phyloP scores from a whole-genome alignment of 2,113 vertebrate genomes.

The Hippocampus abdominalis region DNA sequence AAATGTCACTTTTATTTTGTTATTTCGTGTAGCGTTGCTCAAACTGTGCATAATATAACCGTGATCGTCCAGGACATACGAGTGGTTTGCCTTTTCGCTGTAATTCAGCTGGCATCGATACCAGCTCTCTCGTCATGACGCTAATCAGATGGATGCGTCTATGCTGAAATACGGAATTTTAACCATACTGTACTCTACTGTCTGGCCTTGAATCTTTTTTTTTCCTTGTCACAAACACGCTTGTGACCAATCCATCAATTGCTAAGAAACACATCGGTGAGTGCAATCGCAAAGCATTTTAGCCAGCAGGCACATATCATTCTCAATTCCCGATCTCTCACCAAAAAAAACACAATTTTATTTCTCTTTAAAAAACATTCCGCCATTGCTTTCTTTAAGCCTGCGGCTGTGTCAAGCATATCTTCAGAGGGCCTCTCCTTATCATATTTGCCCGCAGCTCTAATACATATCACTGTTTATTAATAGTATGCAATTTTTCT shows the following conservation, averaged over 20 bases:
- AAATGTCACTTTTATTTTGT: too few species aligned
- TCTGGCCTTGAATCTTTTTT: background rate
- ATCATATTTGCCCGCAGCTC: slow-evolving; percentile 61
- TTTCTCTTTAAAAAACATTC: slow-evolving; percentile 61
- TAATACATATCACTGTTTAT: slow-evolving; percentile 71
- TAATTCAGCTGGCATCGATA: too few species aligned
- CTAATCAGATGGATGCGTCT: too few species aligned
- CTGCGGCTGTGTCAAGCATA: slow-evolving; percentile 64
- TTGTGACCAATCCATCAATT: slow-evolving; percentile 32
- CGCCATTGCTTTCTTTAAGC: slow-evolving; percentile 63
- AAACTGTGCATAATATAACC: too few species aligned
- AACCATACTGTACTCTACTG: too few species aligned
- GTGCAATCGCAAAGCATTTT: slow-evolving; percentile 48
- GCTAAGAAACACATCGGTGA: slow-evolving; percentile 33
- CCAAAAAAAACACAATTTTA: slow-evolving; percentile 62
- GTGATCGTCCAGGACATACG: too few species aligned
- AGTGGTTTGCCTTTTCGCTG: too few species aligned
- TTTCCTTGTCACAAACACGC: slow-evolving; percentile 1
- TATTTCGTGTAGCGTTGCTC: too few species aligned
- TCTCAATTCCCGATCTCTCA: slow-evolving; percentile 53
- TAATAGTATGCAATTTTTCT: slow-evolving; percentile 68
- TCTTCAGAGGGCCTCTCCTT: slow-evolving; percentile 56
- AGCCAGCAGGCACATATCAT: slow-evolving; percentile 45
- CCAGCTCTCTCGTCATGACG: too few species aligned
- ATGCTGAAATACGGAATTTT: too few species aligned